These are phyloP conservation scores for Chitala chitala DNA, from an alignment of 2,113 vertebrate species.

Conservation along the genomic window DNA sequence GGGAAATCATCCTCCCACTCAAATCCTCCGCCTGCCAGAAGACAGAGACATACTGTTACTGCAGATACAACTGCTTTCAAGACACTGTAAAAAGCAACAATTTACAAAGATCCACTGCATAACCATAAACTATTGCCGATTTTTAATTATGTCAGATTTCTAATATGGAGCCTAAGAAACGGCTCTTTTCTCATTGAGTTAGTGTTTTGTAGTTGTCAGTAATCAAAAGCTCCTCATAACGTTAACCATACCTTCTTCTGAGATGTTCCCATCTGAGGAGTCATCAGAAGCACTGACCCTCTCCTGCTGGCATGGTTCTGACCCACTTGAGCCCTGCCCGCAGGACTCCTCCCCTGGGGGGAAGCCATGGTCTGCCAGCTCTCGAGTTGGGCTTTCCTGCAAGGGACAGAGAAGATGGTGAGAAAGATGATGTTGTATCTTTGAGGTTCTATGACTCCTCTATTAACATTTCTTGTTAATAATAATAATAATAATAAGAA, in stretches of 20 bases:
- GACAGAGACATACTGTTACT: neutral
- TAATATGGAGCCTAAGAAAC: neutral
- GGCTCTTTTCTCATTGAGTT: too few species aligned
- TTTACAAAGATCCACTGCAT: too few species aligned
- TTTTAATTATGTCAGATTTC: too few species aligned
- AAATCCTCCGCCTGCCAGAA: conserved; percentile 63
- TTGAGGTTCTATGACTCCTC: too few species aligned
- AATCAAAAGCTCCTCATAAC: neutral
- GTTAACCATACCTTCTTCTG: conserved; percentile 69
- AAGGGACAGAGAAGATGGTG: neutral
- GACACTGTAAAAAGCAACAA: too few species aligned
- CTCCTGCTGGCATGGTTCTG: conserved; percentile 39
- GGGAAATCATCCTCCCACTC: conserved; percentile 81
- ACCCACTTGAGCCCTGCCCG: conserved; percentile 28
- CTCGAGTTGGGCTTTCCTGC: conserved; percentile 87
- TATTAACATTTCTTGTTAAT: too few species aligned
- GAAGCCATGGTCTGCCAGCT: conserved; percentile 71
- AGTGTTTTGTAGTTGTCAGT: neutral
- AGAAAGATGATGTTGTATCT: neutral
- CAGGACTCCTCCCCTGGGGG: conserved; percentile 49
- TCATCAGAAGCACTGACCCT: conserved; percentile 45
- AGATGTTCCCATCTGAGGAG: conserved; percentile 61
- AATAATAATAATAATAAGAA: too few species aligned
- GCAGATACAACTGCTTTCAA: too few species aligned
- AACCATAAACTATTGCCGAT: too few species aligned